Conservation (phyloP, 2,888 invertebrate species). For the Petrophora chlorosata region DNA sequence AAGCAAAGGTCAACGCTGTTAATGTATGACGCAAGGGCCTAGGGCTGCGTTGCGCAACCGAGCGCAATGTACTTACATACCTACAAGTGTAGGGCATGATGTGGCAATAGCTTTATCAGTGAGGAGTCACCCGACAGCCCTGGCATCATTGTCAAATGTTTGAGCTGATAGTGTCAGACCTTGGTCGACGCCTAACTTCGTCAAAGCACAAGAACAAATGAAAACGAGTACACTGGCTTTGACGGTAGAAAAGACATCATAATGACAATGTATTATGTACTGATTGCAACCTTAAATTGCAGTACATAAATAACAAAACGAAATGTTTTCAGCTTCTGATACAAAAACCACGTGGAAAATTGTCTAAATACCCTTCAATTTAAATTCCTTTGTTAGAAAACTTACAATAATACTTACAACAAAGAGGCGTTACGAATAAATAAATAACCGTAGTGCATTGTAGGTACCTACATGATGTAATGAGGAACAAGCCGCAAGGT, state of each 20-base stretch:
- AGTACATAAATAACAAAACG: background rate
- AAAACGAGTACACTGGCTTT: too few species aligned
- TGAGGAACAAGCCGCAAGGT: slow-evolving; percentile 76
- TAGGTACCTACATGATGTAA: slow-evolving; percentile 67
- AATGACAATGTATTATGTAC: too few species aligned
- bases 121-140: slow-evolving; percentile 7
- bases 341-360: background rate
- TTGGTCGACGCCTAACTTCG: too few species aligned
- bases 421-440: slow-evolving; percentile 58
- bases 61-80: slow-evolving; percentile 21
- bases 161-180: slow-evolving; percentile 12
- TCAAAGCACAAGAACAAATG: too few species aligned
- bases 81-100: background rate
- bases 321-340: background rate
- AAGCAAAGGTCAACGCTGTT: slow-evolving; percentile 70
- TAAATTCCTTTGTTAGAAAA: slow-evolving; percentile 31
- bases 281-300: too few species aligned
- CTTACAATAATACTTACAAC: slow-evolving; percentile 33
- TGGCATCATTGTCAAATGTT: slow-evolving; percentile 16
- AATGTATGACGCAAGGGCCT: slow-evolving; percentile 35
- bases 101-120: slow-evolving; percentile 14
- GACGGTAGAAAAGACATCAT: too few species aligned
- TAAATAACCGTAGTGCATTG: slow-evolving; percentile 59
- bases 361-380: slow-evolving; percentile 23
- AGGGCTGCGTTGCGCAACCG: slow-evolving; percentile 14